These are phyloP conservation scores for Machimus rusticus DNA, from an alignment of 2,888 invertebrate genomes.

Conservation along the genomic window DNA sequence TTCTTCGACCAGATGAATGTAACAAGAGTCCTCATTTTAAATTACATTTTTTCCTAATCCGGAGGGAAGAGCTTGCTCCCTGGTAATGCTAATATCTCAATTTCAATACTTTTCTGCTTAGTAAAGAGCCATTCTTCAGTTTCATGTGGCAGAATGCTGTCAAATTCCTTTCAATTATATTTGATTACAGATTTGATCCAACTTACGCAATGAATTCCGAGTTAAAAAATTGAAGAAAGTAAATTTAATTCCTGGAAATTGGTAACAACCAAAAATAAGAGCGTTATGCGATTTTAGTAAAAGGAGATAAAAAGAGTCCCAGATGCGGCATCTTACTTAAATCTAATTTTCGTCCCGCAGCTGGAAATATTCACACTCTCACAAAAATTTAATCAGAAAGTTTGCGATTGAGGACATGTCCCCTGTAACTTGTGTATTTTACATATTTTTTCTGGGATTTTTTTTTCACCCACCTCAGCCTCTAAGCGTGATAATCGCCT, in stretches of 20 bases:
- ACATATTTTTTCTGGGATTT: background rate
- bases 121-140: background rate
- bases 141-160: background rate
- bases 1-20: background rate
- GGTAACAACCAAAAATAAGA: background rate
- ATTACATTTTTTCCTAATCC: background rate
- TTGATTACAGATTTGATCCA: constrained; percentile 20
- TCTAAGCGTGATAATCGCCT: background rate
- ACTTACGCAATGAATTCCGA: background rate
- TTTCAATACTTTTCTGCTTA: background rate
- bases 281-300: background rate
- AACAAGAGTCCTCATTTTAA: background rate
- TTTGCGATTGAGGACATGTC: background rate
- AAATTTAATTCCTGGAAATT: background rate
- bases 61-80: background rate
- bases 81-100: background rate
- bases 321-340: constrained; percentile 11
- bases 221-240: background rate
- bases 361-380: background rate
- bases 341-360: background rate
- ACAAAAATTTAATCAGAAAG: background rate
- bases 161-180: background rate
- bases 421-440: background rate
- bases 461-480: background rate
- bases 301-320: background rate